These are phyloP conservation scores for Solenodon paradoxus DNA, from an alignment of 2,113 vertebrate species.

Conservation along the genomic window DNA sequence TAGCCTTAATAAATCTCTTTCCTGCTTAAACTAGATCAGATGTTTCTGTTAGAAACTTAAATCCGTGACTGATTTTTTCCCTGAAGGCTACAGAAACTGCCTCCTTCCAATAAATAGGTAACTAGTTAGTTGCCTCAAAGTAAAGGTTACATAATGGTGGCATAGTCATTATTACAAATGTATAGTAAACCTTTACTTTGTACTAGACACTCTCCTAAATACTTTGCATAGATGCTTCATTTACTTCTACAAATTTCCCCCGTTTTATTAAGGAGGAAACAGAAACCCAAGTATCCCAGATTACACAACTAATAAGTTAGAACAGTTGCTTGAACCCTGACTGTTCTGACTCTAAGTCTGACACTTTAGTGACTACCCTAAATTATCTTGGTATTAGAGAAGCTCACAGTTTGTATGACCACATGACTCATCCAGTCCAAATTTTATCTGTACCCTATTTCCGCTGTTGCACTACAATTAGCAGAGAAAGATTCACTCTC, in stretches of 20 bases:
- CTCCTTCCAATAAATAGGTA: background rate
- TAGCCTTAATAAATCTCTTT: background rate
- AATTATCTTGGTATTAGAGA: background rate
- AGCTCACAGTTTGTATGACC: background rate
- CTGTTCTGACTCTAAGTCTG: background rate
- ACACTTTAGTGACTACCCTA: background rate
- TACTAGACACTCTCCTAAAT: background rate
- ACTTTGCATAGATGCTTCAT: background rate
- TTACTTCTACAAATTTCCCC: background rate
- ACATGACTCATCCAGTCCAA: background rate
- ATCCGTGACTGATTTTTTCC: background rate
- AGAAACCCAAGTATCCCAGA: background rate
- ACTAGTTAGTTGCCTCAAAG: background rate
- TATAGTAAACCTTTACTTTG: background rate
- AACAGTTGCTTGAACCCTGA: background rate
- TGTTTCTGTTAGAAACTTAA: conserved; percentile 19
- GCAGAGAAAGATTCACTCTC: background rate
- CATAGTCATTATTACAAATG: background rate
- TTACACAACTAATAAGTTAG: background rate
- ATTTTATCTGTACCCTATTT: background rate
- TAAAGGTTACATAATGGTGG: background rate
- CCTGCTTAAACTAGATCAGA: background rate
- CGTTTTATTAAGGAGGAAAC: background rate
- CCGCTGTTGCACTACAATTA: background rate
- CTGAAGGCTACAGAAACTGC: background rate